Percentiles rank a stretch among this genome's conserved stretches.
Evolutionary conservation across 2,888 invertebrate genomes (phyloP).

Genomic region (Nomada goodeniana): DNA sequence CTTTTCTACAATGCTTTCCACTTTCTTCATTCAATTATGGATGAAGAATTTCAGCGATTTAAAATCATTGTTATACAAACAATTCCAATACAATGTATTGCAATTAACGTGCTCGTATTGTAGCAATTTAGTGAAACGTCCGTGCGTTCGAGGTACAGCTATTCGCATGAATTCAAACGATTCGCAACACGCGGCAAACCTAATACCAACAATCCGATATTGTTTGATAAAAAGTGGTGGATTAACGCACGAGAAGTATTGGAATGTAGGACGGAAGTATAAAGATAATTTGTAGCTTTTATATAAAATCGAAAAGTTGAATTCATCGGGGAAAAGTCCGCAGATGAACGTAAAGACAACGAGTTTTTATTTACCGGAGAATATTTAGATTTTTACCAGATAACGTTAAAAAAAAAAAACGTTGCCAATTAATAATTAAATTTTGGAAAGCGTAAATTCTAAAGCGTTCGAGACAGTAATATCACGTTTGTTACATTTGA

Average conservation of each 20-base stretch:
- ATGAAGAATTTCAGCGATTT: background rate
- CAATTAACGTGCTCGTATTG: constrained; percentile 25
- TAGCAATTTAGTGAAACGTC: constrained; percentile 20
- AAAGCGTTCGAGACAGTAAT: background rate
- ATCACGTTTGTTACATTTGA: constrained; percentile 1
- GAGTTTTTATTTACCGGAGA: constrained; percentile 20
- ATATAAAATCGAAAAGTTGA: constrained; percentile 11
- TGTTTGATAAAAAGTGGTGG: background rate
- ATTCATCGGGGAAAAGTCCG: constrained; percentile 15
- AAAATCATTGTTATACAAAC: background rate
- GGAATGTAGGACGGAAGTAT: constrained; percentile 4
- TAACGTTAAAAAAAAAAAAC: constrained; percentile 13
- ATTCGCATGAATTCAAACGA: background rate
- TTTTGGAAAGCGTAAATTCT: constrained; percentile 1
- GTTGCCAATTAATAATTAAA: constrained; percentile 10
- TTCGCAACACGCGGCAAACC: constrained; percentile 11
- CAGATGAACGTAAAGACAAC: constrained; percentile 7
- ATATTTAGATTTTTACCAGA: constrained; percentile 5
- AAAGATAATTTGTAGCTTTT: constrained; percentile 45
- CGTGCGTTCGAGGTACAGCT: constrained; percentile 5
- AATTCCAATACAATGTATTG: constrained; percentile 8
- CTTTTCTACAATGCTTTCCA: constrained; percentile 28
- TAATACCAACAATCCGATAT: constrained; percentile 19
- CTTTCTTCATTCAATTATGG: constrained; percentile 1
- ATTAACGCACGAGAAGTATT: constrained; percentile 2